Conservation (phyloP, 2,113 vertebrate species). For the Amphiprion ocellaris region DNA sequence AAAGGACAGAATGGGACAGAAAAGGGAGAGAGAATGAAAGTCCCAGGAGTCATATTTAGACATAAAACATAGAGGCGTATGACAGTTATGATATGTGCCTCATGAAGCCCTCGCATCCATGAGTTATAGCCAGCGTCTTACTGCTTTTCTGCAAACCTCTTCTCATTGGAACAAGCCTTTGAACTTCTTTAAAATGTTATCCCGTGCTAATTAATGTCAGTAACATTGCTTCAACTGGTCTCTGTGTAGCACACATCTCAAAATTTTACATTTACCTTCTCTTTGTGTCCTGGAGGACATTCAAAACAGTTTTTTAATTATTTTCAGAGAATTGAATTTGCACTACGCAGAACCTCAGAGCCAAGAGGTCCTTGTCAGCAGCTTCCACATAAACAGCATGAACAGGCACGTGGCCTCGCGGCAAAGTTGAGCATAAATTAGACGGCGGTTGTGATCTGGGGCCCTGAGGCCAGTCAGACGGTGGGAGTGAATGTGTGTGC, state of each 20-base stretch:
- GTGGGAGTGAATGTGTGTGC: constrained; percentile 32
- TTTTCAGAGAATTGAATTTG: neutral
- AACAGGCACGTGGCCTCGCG: constrained; percentile 56
- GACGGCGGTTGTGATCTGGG: constrained; percentile 62
- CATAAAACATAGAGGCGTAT: constrained; percentile 24
- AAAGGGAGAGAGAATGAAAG: constrained; percentile 24
- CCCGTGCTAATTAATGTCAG: constrained; percentile 50
- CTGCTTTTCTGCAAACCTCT: constrained; percentile 28
- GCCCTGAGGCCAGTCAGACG: constrained; percentile 38
- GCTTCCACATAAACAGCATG: constrained; percentile 58
- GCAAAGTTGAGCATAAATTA: constrained; percentile 66
- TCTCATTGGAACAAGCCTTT: constrained; percentile 19
- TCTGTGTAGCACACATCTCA: neutral
- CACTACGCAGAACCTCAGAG: constrained; percentile 6
- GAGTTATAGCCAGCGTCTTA: neutral
- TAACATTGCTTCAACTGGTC: constrained; percentile 26
- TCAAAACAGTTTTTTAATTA: constrained; percentile 31
- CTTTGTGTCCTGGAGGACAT: constrained; percentile 6
- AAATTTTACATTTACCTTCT: neutral
- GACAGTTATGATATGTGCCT: constrained; percentile 13
- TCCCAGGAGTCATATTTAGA: constrained; percentile 48
- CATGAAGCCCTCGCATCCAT: constrained; percentile 26
- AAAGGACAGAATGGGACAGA: constrained; percentile 30
- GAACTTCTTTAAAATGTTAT: constrained; percentile 26
- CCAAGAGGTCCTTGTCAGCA: constrained; percentile 40